These are phyloP conservation scores for Oryzias celebensis DNA, from an alignment of 2,113 vertebrate genomes.

Conservation along the genomic window DNA sequence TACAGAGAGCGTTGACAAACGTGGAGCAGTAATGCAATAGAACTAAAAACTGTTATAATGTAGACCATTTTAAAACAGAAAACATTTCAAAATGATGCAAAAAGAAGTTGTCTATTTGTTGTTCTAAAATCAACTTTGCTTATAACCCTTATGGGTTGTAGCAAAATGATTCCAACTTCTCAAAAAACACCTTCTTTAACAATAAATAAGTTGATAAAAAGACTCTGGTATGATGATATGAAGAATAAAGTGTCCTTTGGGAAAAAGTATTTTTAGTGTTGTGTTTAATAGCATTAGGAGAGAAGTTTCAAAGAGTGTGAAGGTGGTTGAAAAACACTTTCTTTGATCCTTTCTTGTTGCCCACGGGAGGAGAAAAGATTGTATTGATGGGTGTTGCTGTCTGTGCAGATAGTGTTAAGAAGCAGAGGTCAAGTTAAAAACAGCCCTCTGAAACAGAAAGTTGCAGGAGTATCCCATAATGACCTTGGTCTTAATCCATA, in stretches of 20 bases:
- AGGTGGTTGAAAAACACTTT: slow-evolving; percentile 33
- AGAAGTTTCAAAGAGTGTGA: slow-evolving; percentile 7
- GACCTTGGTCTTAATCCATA: slow-evolving; percentile 82
- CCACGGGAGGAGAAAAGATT: slow-evolving; percentile 50
- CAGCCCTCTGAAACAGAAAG: slow-evolving; percentile 58
- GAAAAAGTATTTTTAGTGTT: slow-evolving; percentile 6
- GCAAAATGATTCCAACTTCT: not conserved
- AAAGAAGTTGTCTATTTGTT: no score
- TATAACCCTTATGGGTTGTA: not conserved
- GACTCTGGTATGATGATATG: slow-evolving; percentile 2
- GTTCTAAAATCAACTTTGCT: no score
- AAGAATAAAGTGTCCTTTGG: slow-evolving; percentile 7
- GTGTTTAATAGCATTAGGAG: slow-evolving; percentile 6
- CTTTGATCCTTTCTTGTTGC: slow-evolving; percentile 23
- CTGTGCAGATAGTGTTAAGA: slow-evolving; percentile 57
- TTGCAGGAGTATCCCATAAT: slow-evolving; percentile 78
- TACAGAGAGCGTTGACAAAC: no score
- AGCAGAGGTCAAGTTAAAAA: slow-evolving; percentile 66
- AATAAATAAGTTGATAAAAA: not conserved
- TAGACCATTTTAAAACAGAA: no score
- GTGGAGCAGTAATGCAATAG: no score
- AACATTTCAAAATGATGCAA: no score
- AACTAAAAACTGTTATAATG: no score
- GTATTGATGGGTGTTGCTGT: slow-evolving; percentile 66
- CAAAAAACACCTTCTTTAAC: not conserved